A percentile compares a stretch with the other conserved stretches of the same genome.
These are phyloP conservation scores for Columbina picui DNA, from an alignment of 2,113 vertebrate species.

Conservation along the genomic window DNA sequence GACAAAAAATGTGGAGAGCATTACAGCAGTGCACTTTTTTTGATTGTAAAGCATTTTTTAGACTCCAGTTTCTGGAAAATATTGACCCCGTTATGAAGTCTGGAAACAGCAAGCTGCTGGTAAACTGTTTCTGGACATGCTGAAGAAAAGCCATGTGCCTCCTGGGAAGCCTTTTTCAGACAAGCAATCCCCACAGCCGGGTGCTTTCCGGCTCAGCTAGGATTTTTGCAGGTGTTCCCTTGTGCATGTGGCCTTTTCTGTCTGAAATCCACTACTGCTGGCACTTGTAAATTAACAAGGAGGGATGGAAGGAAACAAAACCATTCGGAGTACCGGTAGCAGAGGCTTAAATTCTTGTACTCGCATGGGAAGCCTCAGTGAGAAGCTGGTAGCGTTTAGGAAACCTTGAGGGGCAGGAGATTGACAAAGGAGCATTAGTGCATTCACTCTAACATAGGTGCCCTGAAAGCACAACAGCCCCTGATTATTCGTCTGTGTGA, in stretches of 20 bases:
- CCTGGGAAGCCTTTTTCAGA: background rate
- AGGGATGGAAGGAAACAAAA: background rate
- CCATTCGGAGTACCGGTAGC: background rate
- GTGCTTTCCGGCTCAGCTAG: background rate
- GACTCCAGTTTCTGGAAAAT: background rate
- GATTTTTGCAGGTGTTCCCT: background rate
- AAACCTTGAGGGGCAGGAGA: background rate
- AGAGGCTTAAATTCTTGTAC: background rate
- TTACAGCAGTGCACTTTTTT: background rate
- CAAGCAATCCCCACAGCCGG: rapidly evolving
- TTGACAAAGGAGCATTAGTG: background rate
- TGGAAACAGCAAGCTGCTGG: background rate
- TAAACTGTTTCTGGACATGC: background rate
- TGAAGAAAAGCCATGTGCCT: background rate
- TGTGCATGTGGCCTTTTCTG: background rate
- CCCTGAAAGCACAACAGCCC: background rate
- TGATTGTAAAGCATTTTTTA: background rate
- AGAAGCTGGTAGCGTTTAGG: background rate
- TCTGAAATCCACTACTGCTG: background rate
- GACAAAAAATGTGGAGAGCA: background rate
- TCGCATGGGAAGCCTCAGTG: rapidly evolving
- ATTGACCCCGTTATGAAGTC: background rate
- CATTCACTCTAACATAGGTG: background rate
- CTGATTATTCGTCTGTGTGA: background rate
- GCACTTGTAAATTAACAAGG: background rate